A percentile compares a stretch with the other conserved stretches of the same genome.
These are phyloP conservation scores for Microctonus hyperodae DNA, from an alignment of 2,888 invertebrate genomes.

Conservation along the genomic window DNA sequence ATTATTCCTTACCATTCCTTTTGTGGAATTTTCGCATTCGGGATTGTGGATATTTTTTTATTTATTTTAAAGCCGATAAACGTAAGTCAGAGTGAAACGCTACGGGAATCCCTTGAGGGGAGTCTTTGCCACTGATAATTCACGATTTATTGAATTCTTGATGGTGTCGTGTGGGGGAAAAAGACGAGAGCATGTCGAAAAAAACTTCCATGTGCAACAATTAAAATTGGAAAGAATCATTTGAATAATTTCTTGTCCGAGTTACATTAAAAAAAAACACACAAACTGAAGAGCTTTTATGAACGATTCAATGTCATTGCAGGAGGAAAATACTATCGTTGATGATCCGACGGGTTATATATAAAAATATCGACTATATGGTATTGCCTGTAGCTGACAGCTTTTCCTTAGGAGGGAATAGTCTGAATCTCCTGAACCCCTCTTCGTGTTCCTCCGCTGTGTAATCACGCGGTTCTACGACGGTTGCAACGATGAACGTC, in stretches of 20 bases:
- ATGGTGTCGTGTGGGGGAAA: neutral
- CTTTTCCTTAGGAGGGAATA: conserved; percentile 47
- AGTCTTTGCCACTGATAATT: conserved; percentile 54
- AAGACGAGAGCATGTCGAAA: neutral
- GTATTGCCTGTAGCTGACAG: conserved; percentile 53
- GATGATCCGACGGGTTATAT: conserved; percentile 49
- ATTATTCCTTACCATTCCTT: conserved; percentile 9
- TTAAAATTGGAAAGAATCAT: neutral
- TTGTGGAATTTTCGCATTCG: neutral
- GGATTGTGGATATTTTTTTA: neutral
- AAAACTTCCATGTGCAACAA: neutral
- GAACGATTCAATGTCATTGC: neutral
- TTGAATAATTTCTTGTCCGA: neutral
- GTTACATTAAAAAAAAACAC: neutral
- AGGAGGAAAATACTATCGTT: conserved; percentile 17
- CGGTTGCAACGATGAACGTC: conserved; percentile 23
- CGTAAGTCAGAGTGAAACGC: neutral
- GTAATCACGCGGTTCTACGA: conserved; percentile 33
- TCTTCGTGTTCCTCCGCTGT: conserved; percentile 31
- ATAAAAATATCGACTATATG: conserved; percentile 55
- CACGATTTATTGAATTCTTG: conserved; percentile 53
- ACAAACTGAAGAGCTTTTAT: neutral
- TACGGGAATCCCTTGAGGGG: conserved; percentile 42
- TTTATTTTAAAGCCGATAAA: neutral
- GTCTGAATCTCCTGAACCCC: conserved; percentile 35